A percentile compares a stretch with the other conserved stretches of the same genome.
Evolutionary conservation across 2,888 invertebrate genomes (phyloP).

Genomic region (Eudasyphora cyanicolor): DNA sequence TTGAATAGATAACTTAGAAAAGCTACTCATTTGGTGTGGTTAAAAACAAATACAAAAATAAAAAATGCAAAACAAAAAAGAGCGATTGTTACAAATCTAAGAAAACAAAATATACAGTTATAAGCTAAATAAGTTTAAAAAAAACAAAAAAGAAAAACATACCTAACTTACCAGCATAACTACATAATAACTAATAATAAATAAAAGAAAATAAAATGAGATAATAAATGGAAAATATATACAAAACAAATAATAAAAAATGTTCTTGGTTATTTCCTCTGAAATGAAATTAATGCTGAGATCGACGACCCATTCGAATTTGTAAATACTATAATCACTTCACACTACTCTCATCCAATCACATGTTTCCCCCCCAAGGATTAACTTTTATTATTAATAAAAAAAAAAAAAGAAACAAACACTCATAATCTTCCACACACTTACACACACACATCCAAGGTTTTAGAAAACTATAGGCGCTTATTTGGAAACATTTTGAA

Average conservation of each 20-base stretch:
- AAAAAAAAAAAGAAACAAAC: neutral
- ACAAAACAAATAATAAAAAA: conserved; percentile 20
- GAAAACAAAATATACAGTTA: conserved; percentile 12
- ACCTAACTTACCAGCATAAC: conserved; percentile 30
- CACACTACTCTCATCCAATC: too few species aligned
- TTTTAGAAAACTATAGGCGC: too few species aligned
- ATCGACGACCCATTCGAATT: neutral
- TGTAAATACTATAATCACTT: conserved; percentile 1
- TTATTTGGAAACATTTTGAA: too few species aligned
- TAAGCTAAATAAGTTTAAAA: conserved; percentile 15
- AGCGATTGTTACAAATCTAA: conserved; percentile 22
- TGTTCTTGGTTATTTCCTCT: conserved; percentile 7
- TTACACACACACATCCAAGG: neutral
- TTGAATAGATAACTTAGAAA: conserved; percentile 4
- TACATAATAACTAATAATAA: conserved; percentile 27
- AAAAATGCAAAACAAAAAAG: too few species aligned
- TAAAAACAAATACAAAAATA: too few species aligned
- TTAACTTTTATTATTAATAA: neutral
- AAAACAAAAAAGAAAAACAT: conserved; percentile 11
- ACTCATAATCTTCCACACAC: neutral
- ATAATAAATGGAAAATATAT: conserved; percentile 34
- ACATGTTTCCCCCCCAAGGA: neutral
- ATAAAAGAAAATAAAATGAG: conserved; percentile 5
- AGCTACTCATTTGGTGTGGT: conserved; percentile 15
- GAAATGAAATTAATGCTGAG: neutral